Base-by-base conservation (phyloP, 2,113 vertebrate genomes). In the Misgurnus mizolepis region DNA sequence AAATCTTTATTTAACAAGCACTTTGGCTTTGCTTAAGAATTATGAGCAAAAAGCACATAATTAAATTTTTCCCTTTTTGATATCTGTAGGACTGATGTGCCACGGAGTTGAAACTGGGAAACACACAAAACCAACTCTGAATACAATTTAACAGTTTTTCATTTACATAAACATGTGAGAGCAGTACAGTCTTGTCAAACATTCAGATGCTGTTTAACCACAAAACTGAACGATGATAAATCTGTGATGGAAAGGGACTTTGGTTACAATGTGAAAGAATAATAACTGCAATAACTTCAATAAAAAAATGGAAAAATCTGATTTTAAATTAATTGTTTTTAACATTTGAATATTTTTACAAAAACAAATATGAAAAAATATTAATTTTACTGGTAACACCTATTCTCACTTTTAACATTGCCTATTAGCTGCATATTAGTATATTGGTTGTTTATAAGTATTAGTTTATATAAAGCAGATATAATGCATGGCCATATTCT, bases 81-180 rank as follows among this genome's bases (percentile, higher is more conserved):
- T 12, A 53, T 81, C 22, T 40, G 77, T 81, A 80, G 70, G 70
- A 58, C 62, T 43, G 58, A 12, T 6, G 2, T 69, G 80, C 3
- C 41, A 55, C 39, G 49, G n/a, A 47, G 61, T 70, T 39, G 50
- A 45, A 17, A 67, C 11, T 58, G 79, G 53, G 18, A 70, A 67
- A 75, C 72, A 56, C 56, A 69, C 58, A 67, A 76, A 70, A 67
- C 58, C 22, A 22, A 67, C n/a, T 78, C 43, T 74, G 73, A 47
- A 73, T 61, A 82, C 53, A 60, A 61, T 66, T 78, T 76, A 78
- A 65, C 79, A 70, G 45, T 68, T 41, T 40, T 80, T 68, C 18
- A 81, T 84, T 83, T 78, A n/a, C 70, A 85, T 73, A 77, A 71
- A 84, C 69, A 53, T 55, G 41, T 67, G 60, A 73, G 27, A 14